phyloP scores from a whole-genome alignment of 2,113 vertebrate species.

The Casuarius casuarius region DNA sequence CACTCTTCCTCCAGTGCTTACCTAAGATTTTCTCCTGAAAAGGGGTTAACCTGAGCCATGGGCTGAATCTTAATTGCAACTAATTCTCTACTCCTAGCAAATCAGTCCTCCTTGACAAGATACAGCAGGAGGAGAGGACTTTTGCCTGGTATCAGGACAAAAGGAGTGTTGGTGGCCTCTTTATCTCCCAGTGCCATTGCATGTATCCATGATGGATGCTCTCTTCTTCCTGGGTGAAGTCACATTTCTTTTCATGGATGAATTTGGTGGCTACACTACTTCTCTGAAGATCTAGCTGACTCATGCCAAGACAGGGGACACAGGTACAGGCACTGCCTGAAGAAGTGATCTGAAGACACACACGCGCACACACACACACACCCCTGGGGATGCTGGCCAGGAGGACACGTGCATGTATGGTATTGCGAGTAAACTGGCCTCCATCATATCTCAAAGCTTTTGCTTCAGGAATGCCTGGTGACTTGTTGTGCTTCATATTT shows the following conservation, averaged over 20 bases:
- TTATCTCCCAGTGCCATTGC: neutral
- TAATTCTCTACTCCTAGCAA: neutral
- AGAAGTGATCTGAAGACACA: neutral
- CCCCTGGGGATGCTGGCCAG: neutral
- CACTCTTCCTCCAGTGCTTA: neutral
- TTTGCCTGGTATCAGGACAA: rapidly evolving
- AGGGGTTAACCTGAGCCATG: neutral
- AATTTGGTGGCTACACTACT: neutral
- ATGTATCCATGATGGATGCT: neutral
- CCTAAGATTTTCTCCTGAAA: neutral
- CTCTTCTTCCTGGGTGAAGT: neutral
- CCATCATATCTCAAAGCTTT: neutral
- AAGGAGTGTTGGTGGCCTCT: neutral
- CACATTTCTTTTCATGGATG: neutral
- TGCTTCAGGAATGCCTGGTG: rapidly evolving
- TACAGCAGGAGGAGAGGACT: neutral
- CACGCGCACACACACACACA: too few relatives aligned
- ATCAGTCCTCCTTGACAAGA: neutral
- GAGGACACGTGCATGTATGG: neutral
- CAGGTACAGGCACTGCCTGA: neutral
- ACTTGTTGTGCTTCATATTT: neutral
- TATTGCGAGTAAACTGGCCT: neutral
- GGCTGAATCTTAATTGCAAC: neutral
- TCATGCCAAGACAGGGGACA: neutral
- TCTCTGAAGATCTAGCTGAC: neutral